Base-by-base conservation (phyloP, 2,888 invertebrate genomes). In the Ectemnius continuus region DNA sequence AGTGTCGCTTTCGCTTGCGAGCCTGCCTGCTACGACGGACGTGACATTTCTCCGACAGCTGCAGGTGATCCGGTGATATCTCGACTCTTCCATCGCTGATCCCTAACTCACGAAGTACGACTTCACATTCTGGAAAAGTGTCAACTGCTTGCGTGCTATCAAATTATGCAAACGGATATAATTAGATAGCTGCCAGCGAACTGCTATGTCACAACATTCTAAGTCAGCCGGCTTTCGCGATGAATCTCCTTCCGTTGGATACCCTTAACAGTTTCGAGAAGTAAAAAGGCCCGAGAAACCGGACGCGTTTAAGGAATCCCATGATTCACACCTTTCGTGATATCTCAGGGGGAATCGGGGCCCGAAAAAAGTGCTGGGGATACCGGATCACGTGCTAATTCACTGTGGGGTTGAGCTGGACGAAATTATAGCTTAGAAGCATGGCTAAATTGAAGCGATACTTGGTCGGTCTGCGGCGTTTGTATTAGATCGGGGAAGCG, bases 1-100 rank as follows among this genome's bases (percentile, higher is more conserved):
- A 83, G 81, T 78, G 84, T 86, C 81, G 76, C 80, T 85, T 80
- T 73, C 78, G 72, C 63, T 11, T 69, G 73, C 57, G 60, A 52
- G 74, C 52, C 60, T 64, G 67, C 63, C 46, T 71, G 68, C 36
- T 11, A 36, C 11, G 36, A 11, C 36, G 8, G 23, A 71, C 69
- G 78, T 73, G 75, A 79, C 77, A 73, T 81, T 78, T 71, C 76
- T 73, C 47, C 58, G 72, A 65, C 76, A 82, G 82, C 80, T 79
- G 82, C 76, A 74, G 74, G 65, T 73, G 78, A 78, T 79, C 81
- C 74, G 68, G 69, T 76, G 73, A 76, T 52, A 14, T 71, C 69
- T 65, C 65, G 61, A 67, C 67, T 69, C 76, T 68, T 73, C 65
- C 67, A 57, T 75, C 67, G 70, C 68, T 47, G 68, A 69, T 76